Conservation (phyloP, 2,113 vertebrate genomes). For the Pica pica region DNA sequence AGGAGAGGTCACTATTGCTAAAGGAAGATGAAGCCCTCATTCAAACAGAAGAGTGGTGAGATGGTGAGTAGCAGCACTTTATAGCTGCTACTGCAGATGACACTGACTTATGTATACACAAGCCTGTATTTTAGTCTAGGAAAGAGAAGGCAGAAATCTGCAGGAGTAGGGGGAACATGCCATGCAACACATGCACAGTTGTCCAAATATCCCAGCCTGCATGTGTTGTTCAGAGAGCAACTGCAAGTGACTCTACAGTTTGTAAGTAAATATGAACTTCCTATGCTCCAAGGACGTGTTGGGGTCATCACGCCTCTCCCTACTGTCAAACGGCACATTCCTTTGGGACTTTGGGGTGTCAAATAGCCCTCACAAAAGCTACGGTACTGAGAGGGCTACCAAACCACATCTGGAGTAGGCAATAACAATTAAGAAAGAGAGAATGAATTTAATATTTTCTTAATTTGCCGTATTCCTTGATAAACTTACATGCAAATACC, state of each 20-base stretch:
- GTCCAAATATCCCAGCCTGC: neutral
- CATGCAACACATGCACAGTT: neutral
- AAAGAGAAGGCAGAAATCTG: neutral
- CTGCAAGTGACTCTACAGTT: neutral
- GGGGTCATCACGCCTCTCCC: neutral
- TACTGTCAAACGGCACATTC: rapidly evolving
- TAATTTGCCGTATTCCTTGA: neutral
- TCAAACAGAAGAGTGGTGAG: neutral
- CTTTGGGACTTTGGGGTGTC: neutral
- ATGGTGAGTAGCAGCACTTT: neutral
- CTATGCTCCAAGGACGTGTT: neutral
- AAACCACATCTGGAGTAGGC: neutral
- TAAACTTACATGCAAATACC: neutral
- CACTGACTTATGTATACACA: rapidly evolving
- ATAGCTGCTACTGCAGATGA: neutral
- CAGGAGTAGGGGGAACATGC: neutral
- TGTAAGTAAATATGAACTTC: neutral
- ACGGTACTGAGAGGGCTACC: neutral
- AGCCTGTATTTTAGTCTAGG: neutral
- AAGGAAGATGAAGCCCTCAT: neutral
- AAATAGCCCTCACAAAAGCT: neutral
- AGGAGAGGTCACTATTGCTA: neutral
- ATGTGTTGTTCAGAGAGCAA: neutral
- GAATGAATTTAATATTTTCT: neutral
- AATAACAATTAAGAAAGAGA: neutral